Conservation (phyloP, 2,113 vertebrate genomes). For the Sialia sialis region DNA sequence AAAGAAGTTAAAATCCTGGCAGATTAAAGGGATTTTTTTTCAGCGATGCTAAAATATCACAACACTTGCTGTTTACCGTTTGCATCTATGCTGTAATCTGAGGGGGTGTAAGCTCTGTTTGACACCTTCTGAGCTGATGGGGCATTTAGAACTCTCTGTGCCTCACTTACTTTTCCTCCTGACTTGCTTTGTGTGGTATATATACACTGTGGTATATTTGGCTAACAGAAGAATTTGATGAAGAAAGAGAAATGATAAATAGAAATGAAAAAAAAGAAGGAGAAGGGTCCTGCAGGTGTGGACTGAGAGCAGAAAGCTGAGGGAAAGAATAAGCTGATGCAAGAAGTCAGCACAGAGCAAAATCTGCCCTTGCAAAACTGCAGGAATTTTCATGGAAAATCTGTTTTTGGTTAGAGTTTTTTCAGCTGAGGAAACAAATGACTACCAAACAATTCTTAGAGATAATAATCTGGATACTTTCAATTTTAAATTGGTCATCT, state of each 20-base stretch:
- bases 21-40: background rate
- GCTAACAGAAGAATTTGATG: background rate
- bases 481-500: background rate
- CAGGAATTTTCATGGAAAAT: background rate
- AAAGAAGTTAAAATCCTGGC: background rate
- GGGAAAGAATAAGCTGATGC: background rate
- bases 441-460: background rate
- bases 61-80: background rate
- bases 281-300: background rate
- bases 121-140: background rate
- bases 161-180: background rate
- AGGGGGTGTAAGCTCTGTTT: background rate
- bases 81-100: background rate
- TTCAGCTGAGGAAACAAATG: background rate
- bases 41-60: background rate
- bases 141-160: background rate
- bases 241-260: background rate
- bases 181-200: background rate
- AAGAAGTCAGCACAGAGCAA: background rate
- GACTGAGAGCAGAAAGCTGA: background rate
- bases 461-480: background rate
- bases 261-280: background rate
- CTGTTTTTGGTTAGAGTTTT: background rate
- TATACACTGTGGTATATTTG: background rate
- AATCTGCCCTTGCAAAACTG: background rate